A percentile compares a stretch with the other conserved stretches of the same genome.
Evolutionary conservation across 2,797 vertebrate genomes (phyloP).

Genomic region (Sphenopsis melanotis): DNA sequence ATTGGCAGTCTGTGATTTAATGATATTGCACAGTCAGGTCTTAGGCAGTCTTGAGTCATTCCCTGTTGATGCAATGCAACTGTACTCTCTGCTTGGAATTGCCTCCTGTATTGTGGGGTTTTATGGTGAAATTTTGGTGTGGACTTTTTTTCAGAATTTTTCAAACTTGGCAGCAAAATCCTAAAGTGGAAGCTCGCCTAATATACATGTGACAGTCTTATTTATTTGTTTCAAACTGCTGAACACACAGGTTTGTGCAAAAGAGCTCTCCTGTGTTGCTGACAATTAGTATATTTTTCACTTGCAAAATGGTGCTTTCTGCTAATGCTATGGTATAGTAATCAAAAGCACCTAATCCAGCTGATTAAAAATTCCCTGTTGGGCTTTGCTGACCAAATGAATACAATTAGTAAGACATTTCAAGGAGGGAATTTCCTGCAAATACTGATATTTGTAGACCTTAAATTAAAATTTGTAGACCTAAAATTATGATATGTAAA

Average conservation of each 20-base stretch:
- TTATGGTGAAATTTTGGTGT: background rate
- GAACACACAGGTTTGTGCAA: conserved; percentile 3
- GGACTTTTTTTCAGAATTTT: background rate
- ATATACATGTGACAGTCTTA: background rate
- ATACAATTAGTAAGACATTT: conserved; percentile 48
- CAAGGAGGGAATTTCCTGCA: conserved; percentile 20
- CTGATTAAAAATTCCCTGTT: background rate
- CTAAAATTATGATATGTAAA: conserved; percentile 9
- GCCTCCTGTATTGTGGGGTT: rapidly evolving
- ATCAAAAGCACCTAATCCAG: conserved; percentile 58
- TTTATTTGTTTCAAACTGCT: conserved; percentile 46
- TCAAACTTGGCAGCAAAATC: background rate
- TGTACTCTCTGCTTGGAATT: background rate
- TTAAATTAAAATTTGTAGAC: conserved; percentile 10
- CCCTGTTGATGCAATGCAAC: background rate
- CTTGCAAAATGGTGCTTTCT: conserved; percentile 8
- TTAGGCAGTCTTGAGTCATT: background rate
- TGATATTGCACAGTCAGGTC: background rate
- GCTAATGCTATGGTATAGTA: conserved; percentile 16
- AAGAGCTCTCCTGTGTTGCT: background rate
- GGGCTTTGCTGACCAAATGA: conserved; percentile 52
- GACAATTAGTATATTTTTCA: background rate
- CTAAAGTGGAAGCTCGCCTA: background rate
- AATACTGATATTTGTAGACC: background rate
- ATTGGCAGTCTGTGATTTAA: background rate